Conservation (phyloP, 2,888 invertebrate genomes). For the Masnerella sp. region DNA sequence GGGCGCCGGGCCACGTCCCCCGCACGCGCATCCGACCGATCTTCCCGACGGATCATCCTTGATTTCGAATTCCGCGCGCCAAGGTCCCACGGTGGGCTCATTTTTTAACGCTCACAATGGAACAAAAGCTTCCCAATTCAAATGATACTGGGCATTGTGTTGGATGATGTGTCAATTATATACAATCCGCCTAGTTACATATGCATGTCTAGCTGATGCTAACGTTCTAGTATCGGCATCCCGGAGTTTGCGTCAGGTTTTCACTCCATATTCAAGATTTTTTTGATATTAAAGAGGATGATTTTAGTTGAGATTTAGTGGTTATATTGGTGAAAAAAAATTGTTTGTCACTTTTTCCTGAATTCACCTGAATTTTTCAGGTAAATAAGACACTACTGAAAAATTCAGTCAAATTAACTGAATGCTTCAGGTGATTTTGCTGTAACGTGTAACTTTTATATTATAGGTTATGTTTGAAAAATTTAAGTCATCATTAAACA, state of each 20-base stretch:
- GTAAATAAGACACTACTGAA: no score
- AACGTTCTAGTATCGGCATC: conserved; percentile 18
- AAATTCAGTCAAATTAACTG: no score
- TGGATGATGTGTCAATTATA: conserved; percentile 54
- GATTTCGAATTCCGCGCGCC: conserved; percentile 57
- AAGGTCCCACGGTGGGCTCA: conserved; percentile 46
- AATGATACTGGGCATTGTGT: conserved; percentile 50
- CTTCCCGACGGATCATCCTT: conserved; percentile 52
- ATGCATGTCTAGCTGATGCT: conserved; percentile 32
- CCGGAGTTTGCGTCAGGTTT: conserved; percentile 33
- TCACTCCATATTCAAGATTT: not conserved
- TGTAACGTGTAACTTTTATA: no score
- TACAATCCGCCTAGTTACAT: conserved; percentile 38
- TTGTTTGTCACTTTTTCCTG: no score
- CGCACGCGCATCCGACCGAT: conserved; percentile 30
- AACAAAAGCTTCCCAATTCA: conserved; percentile 55
- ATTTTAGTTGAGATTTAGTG: not conserved
- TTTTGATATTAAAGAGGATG: not conserved
- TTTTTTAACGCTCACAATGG: conserved; percentile 48
- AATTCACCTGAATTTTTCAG: no score
- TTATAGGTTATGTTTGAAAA: no score
- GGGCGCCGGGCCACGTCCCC: conserved; percentile 14
- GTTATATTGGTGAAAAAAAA: not conserved
- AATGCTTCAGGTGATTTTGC: no score
- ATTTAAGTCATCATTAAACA: no score